phyloP scores from a whole-genome alignment of 2,797 vertebrate genomes.

The Melanotaenia pygmaea region DNA sequence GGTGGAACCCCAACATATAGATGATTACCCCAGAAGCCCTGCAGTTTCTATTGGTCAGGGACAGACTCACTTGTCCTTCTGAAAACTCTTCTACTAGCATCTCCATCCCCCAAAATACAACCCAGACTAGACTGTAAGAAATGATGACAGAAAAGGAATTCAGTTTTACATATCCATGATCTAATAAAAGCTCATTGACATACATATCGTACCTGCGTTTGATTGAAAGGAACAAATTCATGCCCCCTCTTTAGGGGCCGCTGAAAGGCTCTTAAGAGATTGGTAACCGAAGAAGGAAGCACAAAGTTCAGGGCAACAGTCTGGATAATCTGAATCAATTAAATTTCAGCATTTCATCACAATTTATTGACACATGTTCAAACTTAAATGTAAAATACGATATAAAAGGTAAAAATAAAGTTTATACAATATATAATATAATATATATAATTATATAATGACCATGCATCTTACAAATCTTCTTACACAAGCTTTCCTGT shows the following conservation, averaged over 20 bases:
- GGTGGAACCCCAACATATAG: conserved; percentile 28
- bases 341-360: conserved; percentile 29
- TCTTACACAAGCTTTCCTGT: no score
- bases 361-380: neutral
- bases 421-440: no score
- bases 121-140: neutral
- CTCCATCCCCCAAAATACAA: conserved; percentile 2
- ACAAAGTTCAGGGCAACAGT: conserved; percentile 20
- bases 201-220: neutral
- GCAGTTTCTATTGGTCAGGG: conserved; percentile 58
- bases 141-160: neutral
- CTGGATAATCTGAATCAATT: neutral
- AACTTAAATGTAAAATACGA: no score
- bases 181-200: neutral
- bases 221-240: conserved; percentile 34
- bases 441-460: no score
- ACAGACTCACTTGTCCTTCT: conserved; percentile 29
- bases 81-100: conserved; percentile 6
- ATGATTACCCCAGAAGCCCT: conserved; percentile 44
- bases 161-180: neutral
- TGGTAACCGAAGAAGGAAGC: conserved; percentile 39
- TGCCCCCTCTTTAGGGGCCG: neutral
- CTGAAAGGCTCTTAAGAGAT: conserved; percentile 16
- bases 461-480: no score
- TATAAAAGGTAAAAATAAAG: no score